These are phyloP conservation scores for Heliconius himera DNA, from an alignment of 1,140 invertebrate species.

Conservation along the genomic window DNA sequence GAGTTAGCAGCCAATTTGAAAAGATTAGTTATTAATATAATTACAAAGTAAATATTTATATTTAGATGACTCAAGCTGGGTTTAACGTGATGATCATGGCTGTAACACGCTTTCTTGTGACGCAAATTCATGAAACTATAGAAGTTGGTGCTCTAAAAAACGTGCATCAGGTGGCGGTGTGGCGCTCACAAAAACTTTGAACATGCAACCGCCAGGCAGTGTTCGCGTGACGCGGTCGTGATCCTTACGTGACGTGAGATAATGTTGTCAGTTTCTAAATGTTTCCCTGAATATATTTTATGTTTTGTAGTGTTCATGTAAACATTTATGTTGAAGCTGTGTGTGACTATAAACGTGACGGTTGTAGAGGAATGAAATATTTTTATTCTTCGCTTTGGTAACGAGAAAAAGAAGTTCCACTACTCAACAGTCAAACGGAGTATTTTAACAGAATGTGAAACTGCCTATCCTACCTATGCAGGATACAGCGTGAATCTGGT, in stretches of 20 bases:
- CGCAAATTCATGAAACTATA: constrained; percentile 19
- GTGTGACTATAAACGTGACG: too few species aligned
- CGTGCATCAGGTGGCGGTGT: constrained; percentile 17
- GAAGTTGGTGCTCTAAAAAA: constrained; percentile 20
- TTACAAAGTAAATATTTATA: not conserved
- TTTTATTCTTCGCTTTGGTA: too few species aligned
- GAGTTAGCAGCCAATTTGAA: not conserved
- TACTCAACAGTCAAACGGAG: too few species aligned
- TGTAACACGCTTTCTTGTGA: constrained; percentile 1
- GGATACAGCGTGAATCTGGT: too few species aligned
- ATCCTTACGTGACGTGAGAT: constrained; percentile 49
- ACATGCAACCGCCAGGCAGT: constrained; percentile 39
- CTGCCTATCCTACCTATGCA: too few species aligned
- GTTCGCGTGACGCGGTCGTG: constrained; percentile 57
- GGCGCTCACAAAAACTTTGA: constrained; percentile 30
- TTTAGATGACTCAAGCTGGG: not conserved
- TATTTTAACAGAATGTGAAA: too few species aligned
- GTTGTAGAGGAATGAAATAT: too few species aligned
- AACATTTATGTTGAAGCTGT: too few species aligned
- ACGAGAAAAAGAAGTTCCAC: too few species aligned
- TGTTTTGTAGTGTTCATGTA: too few species aligned
- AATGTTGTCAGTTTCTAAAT: constrained; percentile 33
- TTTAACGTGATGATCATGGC: constrained; percentile 11
- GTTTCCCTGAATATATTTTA: not conserved
- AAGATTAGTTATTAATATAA: too few species aligned